phyloP scores from a whole-genome alignment of 2,888 invertebrate species.

The Dynastes maya region DNA sequence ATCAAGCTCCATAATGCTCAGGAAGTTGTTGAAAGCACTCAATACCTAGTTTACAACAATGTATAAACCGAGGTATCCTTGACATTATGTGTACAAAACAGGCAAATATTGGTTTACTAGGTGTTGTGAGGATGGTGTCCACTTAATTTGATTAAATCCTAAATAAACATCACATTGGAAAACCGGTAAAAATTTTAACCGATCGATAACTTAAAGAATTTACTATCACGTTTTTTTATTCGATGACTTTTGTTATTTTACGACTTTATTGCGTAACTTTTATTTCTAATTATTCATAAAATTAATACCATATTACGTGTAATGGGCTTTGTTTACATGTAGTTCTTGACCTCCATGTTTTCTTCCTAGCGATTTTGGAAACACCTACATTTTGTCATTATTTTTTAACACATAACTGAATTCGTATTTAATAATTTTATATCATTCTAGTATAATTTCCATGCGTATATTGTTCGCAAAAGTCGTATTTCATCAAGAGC shows the following conservation, averaged over 20 bases:
- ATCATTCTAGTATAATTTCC: not conserved
- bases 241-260: not conserved
- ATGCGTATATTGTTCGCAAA: not conserved
- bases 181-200: not conserved
- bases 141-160: conserved; percentile 34
- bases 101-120: conserved; percentile 10
- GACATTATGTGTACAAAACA: not conserved
- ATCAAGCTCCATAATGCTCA: not conserved
- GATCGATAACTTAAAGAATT: conserved; percentile 26
- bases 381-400: not conserved
- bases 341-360: conserved; percentile 32
- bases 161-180: not conserved
- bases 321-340: conserved; percentile 35
- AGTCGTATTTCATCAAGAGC: not conserved
- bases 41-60: not conserved
- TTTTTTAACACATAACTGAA: not conserved
- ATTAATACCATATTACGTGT: not conserved
- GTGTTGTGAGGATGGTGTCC: not conserved
- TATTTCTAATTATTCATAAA: conserved; percentile 20
- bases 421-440: not conserved
- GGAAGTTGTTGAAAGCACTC: not conserved
- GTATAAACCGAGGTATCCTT: conserved; percentile 10
- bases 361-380: not conserved
- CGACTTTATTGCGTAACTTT: conserved; percentile 24
- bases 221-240: not conserved